Evolutionary conservation across 2,113 vertebrate genomes (phyloP).

Genomic region (Chionomys nivalis): DNA sequence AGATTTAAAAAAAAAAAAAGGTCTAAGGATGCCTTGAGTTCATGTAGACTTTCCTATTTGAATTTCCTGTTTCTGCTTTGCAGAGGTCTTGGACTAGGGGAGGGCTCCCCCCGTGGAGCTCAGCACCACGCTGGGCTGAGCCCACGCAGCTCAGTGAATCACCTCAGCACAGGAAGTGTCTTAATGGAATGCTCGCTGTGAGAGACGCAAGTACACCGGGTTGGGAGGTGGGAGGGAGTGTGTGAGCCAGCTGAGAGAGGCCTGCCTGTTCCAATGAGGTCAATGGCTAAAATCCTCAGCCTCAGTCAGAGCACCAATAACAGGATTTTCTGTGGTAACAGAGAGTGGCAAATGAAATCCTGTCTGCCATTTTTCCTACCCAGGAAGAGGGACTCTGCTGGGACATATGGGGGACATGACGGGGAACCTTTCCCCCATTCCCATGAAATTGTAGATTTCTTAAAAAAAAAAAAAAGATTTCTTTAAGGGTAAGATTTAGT

Average conservation of each 20-base stretch:
- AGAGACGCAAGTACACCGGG: neutral
- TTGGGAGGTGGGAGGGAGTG: neutral
- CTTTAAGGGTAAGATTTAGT: neutral
- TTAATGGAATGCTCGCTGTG: constrained; percentile 38
- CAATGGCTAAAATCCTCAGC: neutral
- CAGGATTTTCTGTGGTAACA: neutral
- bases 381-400: neutral
- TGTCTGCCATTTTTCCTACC: neutral
- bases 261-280: neutral
- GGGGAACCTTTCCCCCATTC: too few relatives aligned
- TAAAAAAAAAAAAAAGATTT: neutral
- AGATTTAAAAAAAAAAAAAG: neutral
- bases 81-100: neutral
- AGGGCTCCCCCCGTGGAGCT: constrained; percentile 50
- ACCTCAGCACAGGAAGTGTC: constrained; percentile 53
- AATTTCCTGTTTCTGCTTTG: neutral
- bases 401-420: neutral
- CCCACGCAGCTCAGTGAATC: constrained; percentile 26
- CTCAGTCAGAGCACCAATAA: neutral
- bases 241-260: neutral
- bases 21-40: neutral
- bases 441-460: neutral
- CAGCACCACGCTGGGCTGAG: neutral
- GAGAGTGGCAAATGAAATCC: neutral
- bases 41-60: neutral